phyloP scores from a whole-genome alignment of 2,888 invertebrate species.

The Ceramica pisi region DNA sequence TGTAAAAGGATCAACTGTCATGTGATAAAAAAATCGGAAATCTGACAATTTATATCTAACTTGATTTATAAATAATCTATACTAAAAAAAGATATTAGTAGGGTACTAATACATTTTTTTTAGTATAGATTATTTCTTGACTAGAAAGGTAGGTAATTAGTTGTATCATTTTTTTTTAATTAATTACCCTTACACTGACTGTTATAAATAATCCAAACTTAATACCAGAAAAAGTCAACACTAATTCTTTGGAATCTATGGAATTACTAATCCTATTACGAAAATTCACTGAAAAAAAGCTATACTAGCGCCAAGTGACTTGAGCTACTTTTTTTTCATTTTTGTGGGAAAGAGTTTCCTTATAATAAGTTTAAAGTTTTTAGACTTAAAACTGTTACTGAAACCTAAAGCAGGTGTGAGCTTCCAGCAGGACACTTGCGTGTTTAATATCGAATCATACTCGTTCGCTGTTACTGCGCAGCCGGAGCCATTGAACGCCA shows the following conservation, averaged over 20 bases:
- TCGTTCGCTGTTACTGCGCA: constrained; percentile 59
- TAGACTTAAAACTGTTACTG: neutral
- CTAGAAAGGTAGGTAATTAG: neutral
- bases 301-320: neutral
- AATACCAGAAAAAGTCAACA: neutral
- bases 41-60: neutral
- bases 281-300: neutral
- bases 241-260: neutral
- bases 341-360: neutral
- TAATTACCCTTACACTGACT: no score
- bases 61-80: neutral
- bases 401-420: constrained; percentile 55
- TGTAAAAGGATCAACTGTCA: constrained; percentile 12
- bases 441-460: constrained; percentile 64
- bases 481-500: constrained; percentile 62
- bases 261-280: no score
- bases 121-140: no score
- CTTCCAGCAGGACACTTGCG: constrained; percentile 60
- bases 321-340: neutral
- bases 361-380: neutral
- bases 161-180: neutral
- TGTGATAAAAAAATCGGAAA: constrained; percentile 1
- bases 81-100: neutral
- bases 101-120: no score
- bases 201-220: no score